Conservation (phyloP, 2,113 vertebrate genomes). For the Panthera uncia region DNA sequence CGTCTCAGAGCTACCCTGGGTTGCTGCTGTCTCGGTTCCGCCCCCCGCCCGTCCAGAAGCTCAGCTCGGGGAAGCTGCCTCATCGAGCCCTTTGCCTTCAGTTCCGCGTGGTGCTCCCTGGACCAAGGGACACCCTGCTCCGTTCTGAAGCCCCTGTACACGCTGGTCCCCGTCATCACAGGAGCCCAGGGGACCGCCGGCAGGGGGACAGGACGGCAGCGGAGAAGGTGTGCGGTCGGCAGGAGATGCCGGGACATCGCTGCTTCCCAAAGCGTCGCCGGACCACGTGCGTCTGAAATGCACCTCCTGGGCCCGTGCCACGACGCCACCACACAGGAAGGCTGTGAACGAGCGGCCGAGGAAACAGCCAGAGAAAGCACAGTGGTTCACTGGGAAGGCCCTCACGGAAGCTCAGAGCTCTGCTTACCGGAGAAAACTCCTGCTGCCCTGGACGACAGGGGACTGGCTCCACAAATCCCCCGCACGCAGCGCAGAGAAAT, state of each 20-base stretch:
- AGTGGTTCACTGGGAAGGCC: accelerated
- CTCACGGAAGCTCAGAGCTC: not conserved
- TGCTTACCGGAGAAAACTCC: not conserved
- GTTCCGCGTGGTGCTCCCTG: not conserved
- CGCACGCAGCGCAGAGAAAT: accelerated
- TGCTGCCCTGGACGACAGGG: not conserved
- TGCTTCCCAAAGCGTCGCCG: accelerated
- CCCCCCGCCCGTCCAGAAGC: not conserved
- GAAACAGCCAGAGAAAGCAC: accelerated
- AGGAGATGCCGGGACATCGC: not conserved
- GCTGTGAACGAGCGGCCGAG: not conserved
- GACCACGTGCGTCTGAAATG: too few relatives aligned
- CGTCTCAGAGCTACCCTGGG: not conserved
- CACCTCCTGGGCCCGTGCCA: accelerated
- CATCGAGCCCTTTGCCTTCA: accelerated
- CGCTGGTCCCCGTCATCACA: too few relatives aligned
- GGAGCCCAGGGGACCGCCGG: not conserved
- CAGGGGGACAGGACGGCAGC: not conserved
- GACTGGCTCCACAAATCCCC: accelerated
- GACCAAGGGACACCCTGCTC: not conserved
- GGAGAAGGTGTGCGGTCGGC: not conserved
- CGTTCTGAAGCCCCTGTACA: not conserved
- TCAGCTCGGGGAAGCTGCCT: not conserved
- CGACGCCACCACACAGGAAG: accelerated
- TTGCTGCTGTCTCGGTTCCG: not conserved